phyloP scores from a whole-genome alignment of 92 coral and sea anemone species.

The Parazoanthus swiftii region DNA sequence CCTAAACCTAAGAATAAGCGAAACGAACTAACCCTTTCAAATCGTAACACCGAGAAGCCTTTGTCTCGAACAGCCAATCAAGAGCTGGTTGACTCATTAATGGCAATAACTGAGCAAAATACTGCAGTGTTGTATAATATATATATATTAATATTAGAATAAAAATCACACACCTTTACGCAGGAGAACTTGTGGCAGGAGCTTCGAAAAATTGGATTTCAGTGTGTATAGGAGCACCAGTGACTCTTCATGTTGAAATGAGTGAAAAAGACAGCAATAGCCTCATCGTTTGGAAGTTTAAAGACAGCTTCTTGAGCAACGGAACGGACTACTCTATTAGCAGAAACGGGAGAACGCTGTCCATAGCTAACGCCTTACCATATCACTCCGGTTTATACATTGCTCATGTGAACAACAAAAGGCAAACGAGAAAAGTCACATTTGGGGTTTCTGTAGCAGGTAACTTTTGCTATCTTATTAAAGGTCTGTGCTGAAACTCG shows the following conservation, averaged over 20 bases:
- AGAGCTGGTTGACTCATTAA: too few species aligned
- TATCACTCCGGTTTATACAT: slow-evolving; percentile 35
- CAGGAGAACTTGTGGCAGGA: slow-evolving; percentile 8
- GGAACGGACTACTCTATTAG: slow-evolving; percentile 6
- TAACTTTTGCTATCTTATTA: not conserved
- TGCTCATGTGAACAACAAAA: slow-evolving; percentile 9
- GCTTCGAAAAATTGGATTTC: slow-evolving; percentile 2
- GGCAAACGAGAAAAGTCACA: slow-evolving; percentile 19
- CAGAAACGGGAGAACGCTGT: slow-evolving; percentile 15
- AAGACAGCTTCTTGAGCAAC: slow-evolving; percentile 6
- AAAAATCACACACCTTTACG: not conserved
- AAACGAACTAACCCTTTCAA: too few species aligned
- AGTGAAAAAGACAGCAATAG: not conserved
- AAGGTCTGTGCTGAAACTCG: not conserved
- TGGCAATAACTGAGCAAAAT: too few species aligned
- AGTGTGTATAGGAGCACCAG: slow-evolving; percentile 27
- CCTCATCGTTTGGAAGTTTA: slow-evolving; percentile 18
- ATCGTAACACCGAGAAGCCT: too few species aligned
- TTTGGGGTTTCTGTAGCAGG: slow-evolving; percentile 31
- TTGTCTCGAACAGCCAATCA: too few species aligned
- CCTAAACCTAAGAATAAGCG: too few species aligned
- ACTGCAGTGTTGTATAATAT: too few species aligned
- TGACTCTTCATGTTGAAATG: slow-evolving; percentile 16
- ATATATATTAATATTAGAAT: too few species aligned
- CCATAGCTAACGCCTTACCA: slow-evolving; percentile 2